A percentile compares a stretch with the other conserved stretches of the same genome.
phyloP scores from a whole-genome alignment of 2,888 invertebrate species.

The Drosophila buzzatii region DNA sequence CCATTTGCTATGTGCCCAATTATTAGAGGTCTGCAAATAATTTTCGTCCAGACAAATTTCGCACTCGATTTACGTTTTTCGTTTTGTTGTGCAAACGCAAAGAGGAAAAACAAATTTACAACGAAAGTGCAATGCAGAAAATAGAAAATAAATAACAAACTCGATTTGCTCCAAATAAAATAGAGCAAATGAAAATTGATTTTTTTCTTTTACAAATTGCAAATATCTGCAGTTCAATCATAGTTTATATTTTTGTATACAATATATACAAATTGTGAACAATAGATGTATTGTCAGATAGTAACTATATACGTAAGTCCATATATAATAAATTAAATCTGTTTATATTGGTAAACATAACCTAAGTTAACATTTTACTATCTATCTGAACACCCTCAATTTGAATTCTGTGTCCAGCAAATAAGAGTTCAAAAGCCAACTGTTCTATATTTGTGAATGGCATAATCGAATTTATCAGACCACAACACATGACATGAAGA shows the following conservation, averaged over 20 bases:
- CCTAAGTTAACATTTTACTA: slow-evolving; percentile 11
- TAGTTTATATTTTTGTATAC: background rate
- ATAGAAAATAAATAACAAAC: slow-evolving; percentile 9
- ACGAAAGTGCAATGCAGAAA: slow-evolving; percentile 2
- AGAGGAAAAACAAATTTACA: slow-evolving; percentile 5
- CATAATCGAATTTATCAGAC: slow-evolving; percentile 30
- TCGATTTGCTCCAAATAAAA: background rate
- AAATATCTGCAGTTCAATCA: background rate
- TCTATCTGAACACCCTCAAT: background rate
- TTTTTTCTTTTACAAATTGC: background rate
- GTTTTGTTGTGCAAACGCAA: slow-evolving; percentile 7
- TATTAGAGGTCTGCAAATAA: slow-evolving; percentile 23
- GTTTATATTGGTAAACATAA: background rate
- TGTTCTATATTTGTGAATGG: slow-evolving; percentile 37
- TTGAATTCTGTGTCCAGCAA: background rate
- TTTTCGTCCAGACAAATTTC: slow-evolving; percentile 27
- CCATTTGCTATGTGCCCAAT: background rate
- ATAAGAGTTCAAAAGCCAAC: background rate
- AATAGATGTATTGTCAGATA: background rate
- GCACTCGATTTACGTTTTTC: slow-evolving; percentile 23
- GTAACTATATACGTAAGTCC: no score
- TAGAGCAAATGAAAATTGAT: slow-evolving; percentile 5
- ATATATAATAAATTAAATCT: background rate
- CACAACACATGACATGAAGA: slow-evolving; percentile 25
- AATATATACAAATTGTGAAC: no score